A percentile compares a stretch with the other conserved stretches of the same genome.
Conservation (phyloP, 2,888 invertebrate genomes). For the Phlogophora meticulosa region DNA sequence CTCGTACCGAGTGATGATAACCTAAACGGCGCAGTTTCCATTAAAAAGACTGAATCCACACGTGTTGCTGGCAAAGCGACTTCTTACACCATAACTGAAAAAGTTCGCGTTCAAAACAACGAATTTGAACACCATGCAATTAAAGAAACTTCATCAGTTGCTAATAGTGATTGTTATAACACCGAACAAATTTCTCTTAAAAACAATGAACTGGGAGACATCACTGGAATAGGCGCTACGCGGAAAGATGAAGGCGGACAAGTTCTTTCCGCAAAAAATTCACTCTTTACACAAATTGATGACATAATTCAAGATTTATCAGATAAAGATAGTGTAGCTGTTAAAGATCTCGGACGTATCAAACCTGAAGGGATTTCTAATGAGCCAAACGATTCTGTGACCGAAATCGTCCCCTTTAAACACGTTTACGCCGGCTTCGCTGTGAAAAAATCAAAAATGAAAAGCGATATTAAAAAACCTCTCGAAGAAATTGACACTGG, state of each 20-base stretch:
- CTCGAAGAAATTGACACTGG: constrained; percentile 1
- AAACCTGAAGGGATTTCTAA: background rate
- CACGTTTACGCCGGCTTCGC: background rate
- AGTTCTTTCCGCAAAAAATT: background rate
- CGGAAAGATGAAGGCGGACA: background rate
- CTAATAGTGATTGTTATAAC: constrained; percentile 15
- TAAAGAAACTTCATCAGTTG: constrained; percentile 10
- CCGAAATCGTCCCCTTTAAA: background rate
- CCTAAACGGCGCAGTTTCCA: background rate
- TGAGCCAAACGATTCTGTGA: background rate
- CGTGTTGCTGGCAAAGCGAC: background rate
- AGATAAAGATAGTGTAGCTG: background rate
- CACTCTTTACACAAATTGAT: background rate
- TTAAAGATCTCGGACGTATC: background rate
- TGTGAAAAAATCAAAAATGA: too few relatives aligned
- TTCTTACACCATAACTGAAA: constrained; percentile 5
- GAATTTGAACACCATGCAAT: background rate
- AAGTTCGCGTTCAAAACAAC: background rate
- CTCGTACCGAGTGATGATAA: background rate
- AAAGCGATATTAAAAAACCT: background rate
- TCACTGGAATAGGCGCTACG: background rate
- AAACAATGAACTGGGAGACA: background rate
- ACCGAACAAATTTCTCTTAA: background rate
- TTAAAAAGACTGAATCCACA: background rate
- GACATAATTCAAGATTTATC: background rate